These are phyloP conservation scores for Hirtodrosophila trivittata DNA, from an alignment of 2,888 invertebrate species.

Conservation along the genomic window DNA sequence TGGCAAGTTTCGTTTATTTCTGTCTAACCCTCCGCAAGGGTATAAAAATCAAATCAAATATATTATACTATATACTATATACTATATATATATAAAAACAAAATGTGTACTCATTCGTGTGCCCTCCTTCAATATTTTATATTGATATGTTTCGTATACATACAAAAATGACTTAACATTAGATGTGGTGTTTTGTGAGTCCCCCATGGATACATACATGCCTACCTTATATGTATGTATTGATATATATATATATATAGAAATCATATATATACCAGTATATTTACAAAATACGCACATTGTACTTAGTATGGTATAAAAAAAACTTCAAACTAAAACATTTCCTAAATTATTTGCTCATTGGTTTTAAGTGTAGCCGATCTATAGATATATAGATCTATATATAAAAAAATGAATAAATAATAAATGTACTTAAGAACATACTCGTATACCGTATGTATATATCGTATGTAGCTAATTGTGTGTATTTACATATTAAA, in stretches of 20 bases:
- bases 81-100: constrained; percentile 8
- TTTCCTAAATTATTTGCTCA: constrained; percentile 72
- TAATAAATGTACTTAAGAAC: constrained; percentile 32
- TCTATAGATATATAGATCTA: constrained; percentile 26
- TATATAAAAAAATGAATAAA: too few relatives aligned
- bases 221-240: constrained; percentile 41
- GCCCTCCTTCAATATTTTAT: constrained; percentile 65
- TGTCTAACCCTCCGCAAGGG: background rate
- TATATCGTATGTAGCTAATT: constrained; percentile 61
- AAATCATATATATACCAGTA: constrained; percentile 41
- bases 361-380: constrained; percentile 49
- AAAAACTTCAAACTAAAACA: constrained; percentile 29
- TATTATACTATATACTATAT: constrained; percentile 8
- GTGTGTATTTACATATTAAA: constrained; percentile 78
- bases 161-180: too few relatives aligned
- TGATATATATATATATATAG: too few relatives aligned
- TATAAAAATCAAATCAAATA: constrained; percentile 8
- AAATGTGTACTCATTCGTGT: constrained; percentile 60
- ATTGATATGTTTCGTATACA: constrained; percentile 42
- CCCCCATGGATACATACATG: constrained; percentile 21
- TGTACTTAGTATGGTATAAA: too few relatives aligned
- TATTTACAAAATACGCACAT: too few relatives aligned
- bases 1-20: too few relatives aligned
- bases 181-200: constrained; percentile 26
- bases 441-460: constrained; percentile 16